Evolutionary conservation across 2,888 invertebrate species (phyloP), one percentile per base, ranked within the genome.

Genomic region (Lysandra coridon): DNA sequence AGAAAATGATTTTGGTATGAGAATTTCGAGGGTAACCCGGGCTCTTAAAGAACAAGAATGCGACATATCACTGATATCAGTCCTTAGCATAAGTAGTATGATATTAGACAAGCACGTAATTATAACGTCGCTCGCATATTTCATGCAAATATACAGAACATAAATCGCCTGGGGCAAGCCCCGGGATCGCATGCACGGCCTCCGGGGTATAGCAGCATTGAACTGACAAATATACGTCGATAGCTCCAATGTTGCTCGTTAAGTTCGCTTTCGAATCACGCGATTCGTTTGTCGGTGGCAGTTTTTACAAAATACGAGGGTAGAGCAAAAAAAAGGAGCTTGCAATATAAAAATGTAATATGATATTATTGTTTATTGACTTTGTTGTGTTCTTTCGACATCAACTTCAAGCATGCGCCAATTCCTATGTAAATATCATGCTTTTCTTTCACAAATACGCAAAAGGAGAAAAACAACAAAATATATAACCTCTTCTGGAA

Each of bases 111-210:
- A 62, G 7, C 62, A 6, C 5, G 17, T 73, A 37, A 37, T 10
- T 33, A 69, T 69, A 37, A 17, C 69, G 10, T 64, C 64, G 30
- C 75, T 44, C 44, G 4, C 49, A 49, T 53, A 49, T 75, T 12
- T 75, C 75, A 75, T 75, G 44, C 75, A 75, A 49, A 75, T 49
- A 75, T 49, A 23, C 23, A 75, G 30, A 12, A 49, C 75, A 75
- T 49, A 75, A 75, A 75, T 75, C 49, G 23, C 44, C 23, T 37
- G 14, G 53, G 30, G 76, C 53, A 44, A 14, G 23, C 12, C 53
- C 49, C 57, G 49, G 14, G 57, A 57, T 57, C 17, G 49, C 69
- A 33, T 33, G 69, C 64, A 33, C 30, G 64, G 30, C 37, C 33
- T 57, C 33, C 12, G 33, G 69, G 14, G 69, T 69, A 17, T 37